Base-by-base conservation (phyloP, 2,113 vertebrate genomes). In the Aleadryas rufinucha region DNA sequence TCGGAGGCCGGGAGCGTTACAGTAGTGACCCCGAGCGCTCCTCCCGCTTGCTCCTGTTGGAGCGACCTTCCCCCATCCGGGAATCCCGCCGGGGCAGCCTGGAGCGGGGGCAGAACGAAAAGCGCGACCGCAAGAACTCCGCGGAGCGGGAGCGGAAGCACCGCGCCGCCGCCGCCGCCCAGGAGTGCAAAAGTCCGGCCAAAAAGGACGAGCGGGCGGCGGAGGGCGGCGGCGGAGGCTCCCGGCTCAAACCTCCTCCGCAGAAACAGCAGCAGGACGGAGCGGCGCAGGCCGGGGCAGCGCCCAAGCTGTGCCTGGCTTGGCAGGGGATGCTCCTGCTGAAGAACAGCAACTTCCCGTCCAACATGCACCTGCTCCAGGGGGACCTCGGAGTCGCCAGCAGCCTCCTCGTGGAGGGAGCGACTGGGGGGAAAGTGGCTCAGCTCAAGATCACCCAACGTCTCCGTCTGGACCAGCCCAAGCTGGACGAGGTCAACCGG, bases 401-500 rank as follows among this genome's bases (percentile, higher is more conserved):
- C 85, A 98, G 99, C 88, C 99, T 99, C 75, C 98, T 99, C 0
- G 96, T 98, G 63, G 99, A 99, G 75, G 98, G 98, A 95, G 86
- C 98, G 4, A 98, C 99, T 0, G 99, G 99, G 30, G 98, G 99
- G 75, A 99, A 99, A 91, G 99, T 99, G 82, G 98, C 98, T 72
- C 99, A 99, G 97, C 98, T 99, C 89, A 99, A 99, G 98, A 99
- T 99, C 98, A 99, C 99, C 11, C 99, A 99, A 28, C 99, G 99
- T 35, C 99, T 99, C 33, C 99, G 99, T 9, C 98, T 99, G 97
- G 99, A 99, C 98, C 99, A 99, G 97, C 99, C 99, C 96, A 99
- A 99, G 97, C 98, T 99, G 76, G 99, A 99, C 66, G 99, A 99
- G 98, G 99, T 99, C 69, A 99, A 99, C 49, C 99, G 99, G 2